phyloP scores from a whole-genome alignment of 2,113 vertebrate species.

The Numenius arquata region DNA sequence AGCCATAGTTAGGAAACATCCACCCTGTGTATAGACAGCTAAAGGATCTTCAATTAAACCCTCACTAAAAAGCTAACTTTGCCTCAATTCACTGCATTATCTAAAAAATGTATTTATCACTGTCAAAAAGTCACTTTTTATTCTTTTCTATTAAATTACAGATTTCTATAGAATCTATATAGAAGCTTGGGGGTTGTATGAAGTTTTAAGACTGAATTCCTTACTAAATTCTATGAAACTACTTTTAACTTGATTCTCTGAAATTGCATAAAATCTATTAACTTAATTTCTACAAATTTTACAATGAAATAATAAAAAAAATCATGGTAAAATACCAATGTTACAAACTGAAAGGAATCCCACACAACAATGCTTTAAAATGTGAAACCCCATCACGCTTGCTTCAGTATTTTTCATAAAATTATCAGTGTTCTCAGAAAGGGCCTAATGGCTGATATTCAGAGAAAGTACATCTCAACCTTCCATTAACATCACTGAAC shows the following conservation, averaged over 20 bases:
- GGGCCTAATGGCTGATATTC: background rate
- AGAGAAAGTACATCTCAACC: background rate
- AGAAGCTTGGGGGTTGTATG: background rate
- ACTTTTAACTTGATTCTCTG: background rate
- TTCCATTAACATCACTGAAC: background rate
- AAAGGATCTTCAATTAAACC: background rate
- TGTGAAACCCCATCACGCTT: background rate
- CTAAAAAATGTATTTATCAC: background rate
- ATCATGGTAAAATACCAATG: background rate
- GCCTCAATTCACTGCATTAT: background rate
- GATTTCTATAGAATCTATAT: background rate
- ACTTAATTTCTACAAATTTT: background rate
- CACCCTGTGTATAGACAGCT: background rate
- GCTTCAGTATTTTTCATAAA: background rate
- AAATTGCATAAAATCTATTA: background rate
- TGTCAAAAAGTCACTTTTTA: background rate
- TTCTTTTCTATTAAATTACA: background rate
- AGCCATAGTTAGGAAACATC: background rate
- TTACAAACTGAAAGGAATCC: background rate
- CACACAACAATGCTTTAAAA: background rate
- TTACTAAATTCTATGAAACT: background rate
- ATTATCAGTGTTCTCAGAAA: background rate
- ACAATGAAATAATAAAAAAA: background rate
- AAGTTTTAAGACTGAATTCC: background rate
- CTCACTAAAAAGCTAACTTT: background rate